phyloP scores from a whole-genome alignment of 2,113 vertebrate genomes.

The Nothobranchius furzeri region DNA sequence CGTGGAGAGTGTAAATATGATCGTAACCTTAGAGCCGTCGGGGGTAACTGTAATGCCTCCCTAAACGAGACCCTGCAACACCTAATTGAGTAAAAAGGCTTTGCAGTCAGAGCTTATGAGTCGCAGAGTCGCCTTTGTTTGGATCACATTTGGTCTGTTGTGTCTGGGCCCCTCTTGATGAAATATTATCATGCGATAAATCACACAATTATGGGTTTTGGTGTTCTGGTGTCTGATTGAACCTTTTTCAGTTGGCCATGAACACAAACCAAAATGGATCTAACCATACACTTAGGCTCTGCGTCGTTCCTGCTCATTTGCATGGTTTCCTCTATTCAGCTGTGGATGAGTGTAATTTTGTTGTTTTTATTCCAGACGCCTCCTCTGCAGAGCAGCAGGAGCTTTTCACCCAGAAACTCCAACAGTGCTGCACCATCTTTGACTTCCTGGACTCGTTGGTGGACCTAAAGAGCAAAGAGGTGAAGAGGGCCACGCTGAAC shows the following conservation, averaged over 20 bases:
- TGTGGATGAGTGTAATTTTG: slow-evolving; percentile 10
- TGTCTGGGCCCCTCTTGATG: not conserved
- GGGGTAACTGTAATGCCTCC: not conserved
- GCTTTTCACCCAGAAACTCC: slow-evolving; percentile 94
- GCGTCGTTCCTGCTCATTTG: not conserved
- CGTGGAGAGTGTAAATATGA: slow-evolving; percentile 3
- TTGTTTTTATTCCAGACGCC: slow-evolving; percentile 82
- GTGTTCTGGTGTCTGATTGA: not conserved
- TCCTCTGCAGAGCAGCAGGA: slow-evolving; percentile 92
- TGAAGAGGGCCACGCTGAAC: slow-evolving; percentile 95
- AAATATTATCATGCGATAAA: not conserved
- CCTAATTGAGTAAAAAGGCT: slow-evolving; percentile 62
- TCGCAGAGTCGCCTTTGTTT: slow-evolving; percentile 28
- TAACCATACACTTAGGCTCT: not conserved
- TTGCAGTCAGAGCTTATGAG: slow-evolving; percentile 53
- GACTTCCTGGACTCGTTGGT: slow-evolving; percentile 96
- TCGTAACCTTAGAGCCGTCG: slow-evolving; percentile 13
- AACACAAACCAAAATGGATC: slow-evolving; percentile 1
- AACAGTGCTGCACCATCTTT: slow-evolving; percentile 95
- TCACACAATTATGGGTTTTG: not conserved
- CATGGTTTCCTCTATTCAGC: not conserved
- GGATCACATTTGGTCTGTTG: not conserved
- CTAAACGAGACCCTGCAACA: slow-evolving; percentile 29
- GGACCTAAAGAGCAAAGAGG: slow-evolving; percentile 98
- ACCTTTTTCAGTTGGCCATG: not conserved